Evolutionary conservation across 1,140 invertebrate genomes (phyloP).

Genomic region (Aethina tumida): DNA sequence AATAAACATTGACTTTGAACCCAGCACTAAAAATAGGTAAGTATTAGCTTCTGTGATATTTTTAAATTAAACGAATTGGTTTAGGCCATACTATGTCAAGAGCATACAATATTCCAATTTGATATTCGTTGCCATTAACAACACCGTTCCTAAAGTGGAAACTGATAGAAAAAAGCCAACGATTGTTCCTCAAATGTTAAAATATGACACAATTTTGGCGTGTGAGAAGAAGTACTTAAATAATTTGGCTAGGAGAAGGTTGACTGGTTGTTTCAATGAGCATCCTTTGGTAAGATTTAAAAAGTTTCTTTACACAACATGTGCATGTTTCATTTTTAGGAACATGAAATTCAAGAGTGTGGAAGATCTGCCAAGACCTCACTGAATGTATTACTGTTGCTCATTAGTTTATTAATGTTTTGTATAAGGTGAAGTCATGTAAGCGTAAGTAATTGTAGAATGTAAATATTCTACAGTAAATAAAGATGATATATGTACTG

Average conservation of each 20-base stretch:
- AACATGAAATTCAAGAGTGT: slow-evolving; percentile 43
- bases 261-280: slow-evolving; percentile 64
- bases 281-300: slow-evolving; percentile 48
- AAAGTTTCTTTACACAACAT: slow-evolving; percentile 8
- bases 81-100: slow-evolving; percentile 61
- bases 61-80: slow-evolving; percentile 20
- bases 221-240: slow-evolving; percentile 68
- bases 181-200: slow-evolving; percentile 35
- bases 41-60: neutral
- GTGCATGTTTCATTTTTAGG: slow-evolving; percentile 29
- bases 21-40: slow-evolving; percentile 9
- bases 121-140: slow-evolving; percentile 64
- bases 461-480: too few species aligned
- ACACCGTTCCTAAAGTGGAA: slow-evolving; percentile 15
- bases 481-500: too few species aligned
- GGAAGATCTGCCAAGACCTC: slow-evolving; percentile 26
- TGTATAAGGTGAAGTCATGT: too few species aligned
- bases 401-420: slow-evolving; percentile 3
- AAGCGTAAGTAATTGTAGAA: too few species aligned
- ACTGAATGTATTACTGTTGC: neutral
- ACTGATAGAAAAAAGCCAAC: slow-evolving; percentile 25
- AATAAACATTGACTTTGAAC: slow-evolving; percentile 36
- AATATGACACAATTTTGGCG: slow-evolving; percentile 39
- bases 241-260: slow-evolving; percentile 49
- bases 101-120: slow-evolving; percentile 69